phyloP scores from a whole-genome alignment of 2,888 invertebrate species.

The Oasisia sp. region DNA sequence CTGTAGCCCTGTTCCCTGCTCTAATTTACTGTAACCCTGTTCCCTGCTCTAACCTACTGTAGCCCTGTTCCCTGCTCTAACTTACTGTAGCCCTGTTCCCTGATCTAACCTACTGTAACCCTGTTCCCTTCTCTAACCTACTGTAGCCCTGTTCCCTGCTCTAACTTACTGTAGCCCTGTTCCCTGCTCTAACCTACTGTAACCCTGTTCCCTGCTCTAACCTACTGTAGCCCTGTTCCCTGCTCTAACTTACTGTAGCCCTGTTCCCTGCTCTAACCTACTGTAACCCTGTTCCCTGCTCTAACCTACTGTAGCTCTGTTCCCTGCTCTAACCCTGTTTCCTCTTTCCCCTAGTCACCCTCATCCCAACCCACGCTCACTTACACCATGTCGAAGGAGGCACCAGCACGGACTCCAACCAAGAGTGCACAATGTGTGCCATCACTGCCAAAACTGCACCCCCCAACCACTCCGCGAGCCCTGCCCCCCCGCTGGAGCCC shows the following conservation, averaged over 20 bases:
- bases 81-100: no score
- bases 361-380: not conserved
- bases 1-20: not conserved
- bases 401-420: not conserved
- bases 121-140: not conserved
- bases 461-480: not conserved
- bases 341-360: slow-evolving; percentile 6
- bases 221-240: no score
- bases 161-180: no score
- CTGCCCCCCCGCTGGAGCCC: not conserved
- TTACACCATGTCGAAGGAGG: not conserved
- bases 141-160: no score
- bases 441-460: not conserved
- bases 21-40: no score
- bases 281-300: no score
- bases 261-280: no score
- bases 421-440: not conserved
- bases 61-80: not conserved
- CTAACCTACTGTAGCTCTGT: no score
- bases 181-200: not conserved
- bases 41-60: no score
- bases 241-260: not conserved
- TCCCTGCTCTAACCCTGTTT: not conserved
- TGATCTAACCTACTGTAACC: no score
- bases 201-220: no score